phyloP scores from a whole-genome alignment of 2,797 vertebrate species.

The Chrysocyon brachyurus region DNA sequence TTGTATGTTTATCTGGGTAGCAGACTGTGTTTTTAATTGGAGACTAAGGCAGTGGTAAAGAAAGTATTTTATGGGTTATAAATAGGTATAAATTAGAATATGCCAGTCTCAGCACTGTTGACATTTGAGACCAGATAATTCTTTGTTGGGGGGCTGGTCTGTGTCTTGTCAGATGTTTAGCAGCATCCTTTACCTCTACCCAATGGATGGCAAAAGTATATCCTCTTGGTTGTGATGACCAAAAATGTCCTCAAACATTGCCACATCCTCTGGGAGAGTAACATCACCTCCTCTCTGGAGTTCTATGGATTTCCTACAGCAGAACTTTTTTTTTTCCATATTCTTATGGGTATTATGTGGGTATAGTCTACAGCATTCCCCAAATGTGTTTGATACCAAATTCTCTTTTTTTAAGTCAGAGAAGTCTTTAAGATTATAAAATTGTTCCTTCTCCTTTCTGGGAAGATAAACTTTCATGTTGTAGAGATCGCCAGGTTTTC shows the following conservation, averaged over 20 bases:
- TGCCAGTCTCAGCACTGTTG: not conserved
- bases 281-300: not conserved
- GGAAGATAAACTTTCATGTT: not conserved
- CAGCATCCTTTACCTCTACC: not conserved
- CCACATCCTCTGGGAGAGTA: not conserved
- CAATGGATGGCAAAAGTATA: not conserved
- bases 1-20: not conserved
- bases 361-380: not conserved
- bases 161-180: not conserved
- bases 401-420: constrained; percentile 9
- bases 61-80: not conserved
- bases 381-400: not conserved
- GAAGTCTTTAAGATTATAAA: not conserved
- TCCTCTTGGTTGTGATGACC: not conserved
- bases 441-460: not conserved
- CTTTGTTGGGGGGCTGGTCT: not conserved
- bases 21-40: not conserved
- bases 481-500: not conserved
- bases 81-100: not conserved
- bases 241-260: not conserved
- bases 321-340: not conserved
- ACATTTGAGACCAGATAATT: not conserved
- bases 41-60: not conserved
- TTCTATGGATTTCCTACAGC: not conserved
- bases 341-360: not conserved